Evolutionary conservation across 2,888 invertebrate species (phyloP), one percentile per base, ranked within the genome.

Genomic region (Yponomeuta cagnagella): DNA sequence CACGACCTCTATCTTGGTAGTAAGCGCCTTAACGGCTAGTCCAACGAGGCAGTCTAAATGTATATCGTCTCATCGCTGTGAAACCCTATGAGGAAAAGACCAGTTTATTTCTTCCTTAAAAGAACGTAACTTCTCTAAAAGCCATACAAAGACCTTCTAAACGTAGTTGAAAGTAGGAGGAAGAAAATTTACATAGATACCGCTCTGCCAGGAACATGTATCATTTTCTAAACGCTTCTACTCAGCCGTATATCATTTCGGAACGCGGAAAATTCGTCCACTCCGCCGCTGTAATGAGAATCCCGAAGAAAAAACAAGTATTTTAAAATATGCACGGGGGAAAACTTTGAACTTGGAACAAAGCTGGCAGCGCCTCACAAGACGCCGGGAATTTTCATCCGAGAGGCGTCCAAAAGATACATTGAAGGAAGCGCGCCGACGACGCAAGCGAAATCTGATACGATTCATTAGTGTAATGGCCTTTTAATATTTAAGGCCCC

Each of bases 401-500:
- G 82, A 84, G 82, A 58, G 83, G 81, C 82, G 81, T 77, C 85
- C 84, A 77, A 87, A 89, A 87, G 87, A 83, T 75, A 79, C 84
- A 82, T 84, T 83, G 84, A 85, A 79, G 84, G 84, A 79, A 83
- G 77, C 79, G 78, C 75, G 74, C 75, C 75, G 75, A 77, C 80
- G 83, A 82, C 84, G 87, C 78, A 81, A 82, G 77, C 79, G 82
- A 84, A 88, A 91, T 90, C 92, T 89, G 93, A 93, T 93, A 93
- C 89, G 93, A 90, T 93, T 93, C 92, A 92, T 93, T 93, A 92
- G 84, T 82, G 83, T 88, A 92, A 93, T 87, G 91, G 89, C 82
- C 87, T 89, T 89, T 92, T 89, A 92, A 92, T 92, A 88, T 89
- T 90, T 90, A 84, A 92, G 76, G 82, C 76, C 76, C 76, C 75